Evolutionary conservation across 1,140 invertebrate genomes (phyloP).

Genomic region (Pseudachorutes palmiensis): DNA sequence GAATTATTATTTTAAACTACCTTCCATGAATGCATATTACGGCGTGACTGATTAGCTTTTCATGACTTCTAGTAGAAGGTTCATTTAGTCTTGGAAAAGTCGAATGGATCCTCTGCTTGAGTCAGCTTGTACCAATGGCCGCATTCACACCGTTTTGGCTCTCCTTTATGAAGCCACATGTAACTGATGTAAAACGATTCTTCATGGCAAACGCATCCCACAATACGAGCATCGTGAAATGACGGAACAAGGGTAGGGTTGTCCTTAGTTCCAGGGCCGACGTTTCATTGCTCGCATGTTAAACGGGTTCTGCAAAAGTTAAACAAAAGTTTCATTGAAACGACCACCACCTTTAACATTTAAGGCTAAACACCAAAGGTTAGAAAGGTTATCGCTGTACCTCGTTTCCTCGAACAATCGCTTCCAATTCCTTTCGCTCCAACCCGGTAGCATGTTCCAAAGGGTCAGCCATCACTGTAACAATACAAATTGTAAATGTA

Average conservation of each 20-base stretch:
- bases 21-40: not conserved
- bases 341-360: not conserved
- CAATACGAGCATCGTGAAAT: slow-evolving; percentile 72
- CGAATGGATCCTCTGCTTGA: slow-evolving; percentile 47
- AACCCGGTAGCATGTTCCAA: slow-evolving; percentile 86
- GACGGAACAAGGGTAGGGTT: slow-evolving; percentile 83
- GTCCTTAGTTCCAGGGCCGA: slow-evolving; percentile 71
- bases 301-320: slow-evolving; percentile 66
- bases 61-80: not conserved
- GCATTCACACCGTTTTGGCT: slow-evolving; percentile 83
- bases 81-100: slow-evolving; percentile 1
- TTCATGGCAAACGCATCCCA: slow-evolving; percentile 95
- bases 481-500: slow-evolving; percentile 16
- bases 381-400: slow-evolving; percentile 45
- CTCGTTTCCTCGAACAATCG: slow-evolving; percentile 73
- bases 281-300: slow-evolving; percentile 68
- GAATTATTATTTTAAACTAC: too few relatives aligned
- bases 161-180: slow-evolving; percentile 87
- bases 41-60: not conserved
- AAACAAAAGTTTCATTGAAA: slow-evolving; percentile 15
- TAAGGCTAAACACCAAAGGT: too few relatives aligned
- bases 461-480: slow-evolving; percentile 64
- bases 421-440: slow-evolving; percentile 80
- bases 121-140: slow-evolving; percentile 93
- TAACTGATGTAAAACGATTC: slow-evolving; percentile 78